Evolutionary conservation across 1,140 invertebrate genomes (phyloP), one percentile per base, ranked within the genome.

Genomic region (Neuroterus valhalla): DNA sequence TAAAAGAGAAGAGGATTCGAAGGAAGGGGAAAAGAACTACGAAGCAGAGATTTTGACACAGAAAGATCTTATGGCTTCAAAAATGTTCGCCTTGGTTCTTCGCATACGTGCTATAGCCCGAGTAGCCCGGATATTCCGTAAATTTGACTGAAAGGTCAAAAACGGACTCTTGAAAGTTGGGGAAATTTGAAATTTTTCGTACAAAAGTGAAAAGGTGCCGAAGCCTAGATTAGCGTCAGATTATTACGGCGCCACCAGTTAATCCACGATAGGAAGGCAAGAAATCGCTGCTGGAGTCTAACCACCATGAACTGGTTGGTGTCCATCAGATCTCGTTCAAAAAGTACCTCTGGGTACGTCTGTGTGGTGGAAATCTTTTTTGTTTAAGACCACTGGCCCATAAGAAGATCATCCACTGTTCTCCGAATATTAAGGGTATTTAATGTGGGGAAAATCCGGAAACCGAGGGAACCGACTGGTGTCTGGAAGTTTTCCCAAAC

Each of bases 161-260:
- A 38, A 45, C 26, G 31, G 62, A 79, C 67, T 26, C 55, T 46
- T n/a, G 6, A 72, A 66, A 42, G 43, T 66, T 21, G 19, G 38
- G 66, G 55, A 26, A 44, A 71, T 44, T 71, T 48, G 44, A 46
- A 50, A 15, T 62, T 26, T 62, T 12, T 62, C 21, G 21, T 23
- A 62, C 52, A 62, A 62, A 62, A 62, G 55, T 62, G 55, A 26
- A 55, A 15, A 72, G 74, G 68, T 55, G 26, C 8, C 44, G n/a
- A 17, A 38, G 50, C 52, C 73, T 77, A 75, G 78, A 80, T 75
- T 80, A 77, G 72, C 72, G 74, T 74, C 71, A 74, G 79, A 81
- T 79, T 77, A 71, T 46, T 14, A 73, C 72, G 76, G 70, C 71
- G 78, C 78, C 81, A 84, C 79, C 83, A 81, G 79, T 76, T 77